phyloP scores from a whole-genome alignment of 2,888 invertebrate genomes.

The Listrodromus nycthemerus region DNA sequence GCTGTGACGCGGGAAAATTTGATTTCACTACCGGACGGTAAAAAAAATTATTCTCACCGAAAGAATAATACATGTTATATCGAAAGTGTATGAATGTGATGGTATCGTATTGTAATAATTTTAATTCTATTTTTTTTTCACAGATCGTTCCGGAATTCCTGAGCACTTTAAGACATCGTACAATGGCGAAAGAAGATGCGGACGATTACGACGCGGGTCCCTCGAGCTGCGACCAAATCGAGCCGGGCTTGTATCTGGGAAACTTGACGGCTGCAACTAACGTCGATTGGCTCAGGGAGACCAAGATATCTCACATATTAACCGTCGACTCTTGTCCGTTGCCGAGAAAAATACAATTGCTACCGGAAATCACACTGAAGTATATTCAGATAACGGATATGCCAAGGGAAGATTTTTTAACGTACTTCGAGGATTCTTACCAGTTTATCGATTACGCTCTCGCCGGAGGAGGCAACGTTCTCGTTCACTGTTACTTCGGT shows the following conservation, averaged over 20 bases:
- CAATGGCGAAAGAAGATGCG: constrained; percentile 77
- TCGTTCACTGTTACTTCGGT: constrained; percentile 97
- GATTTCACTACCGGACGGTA: neutral
- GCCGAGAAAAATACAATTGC: constrained; percentile 90
- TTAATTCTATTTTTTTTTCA: neutral
- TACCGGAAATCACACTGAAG: constrained; percentile 89
- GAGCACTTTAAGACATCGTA: neutral
- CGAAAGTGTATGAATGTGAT: neutral
- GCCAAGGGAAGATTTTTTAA: constrained; percentile 93
- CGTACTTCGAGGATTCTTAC: constrained; percentile 91
- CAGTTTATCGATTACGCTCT: constrained; percentile 91
- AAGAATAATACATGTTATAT: neutral
- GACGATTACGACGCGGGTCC: constrained; percentile 87
- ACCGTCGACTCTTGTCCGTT: constrained; percentile 94
- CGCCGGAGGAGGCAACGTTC: constrained; percentile 88
- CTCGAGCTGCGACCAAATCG: constrained; percentile 86
- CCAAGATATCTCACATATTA: constrained; percentile 91
- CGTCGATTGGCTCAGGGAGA: constrained; percentile 87
- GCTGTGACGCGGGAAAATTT: constrained; percentile 40
- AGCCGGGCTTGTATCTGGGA: constrained; percentile 87
- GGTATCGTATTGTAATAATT: neutral
- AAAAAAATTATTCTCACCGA: neutral
- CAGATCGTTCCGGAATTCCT: constrained; percentile 14
- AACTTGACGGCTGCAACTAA: constrained; percentile 93
- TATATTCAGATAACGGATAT: constrained; percentile 94